Evolutionary conservation across 2,113 vertebrate species (phyloP).

Genomic region (Mobula hypostoma): DNA sequence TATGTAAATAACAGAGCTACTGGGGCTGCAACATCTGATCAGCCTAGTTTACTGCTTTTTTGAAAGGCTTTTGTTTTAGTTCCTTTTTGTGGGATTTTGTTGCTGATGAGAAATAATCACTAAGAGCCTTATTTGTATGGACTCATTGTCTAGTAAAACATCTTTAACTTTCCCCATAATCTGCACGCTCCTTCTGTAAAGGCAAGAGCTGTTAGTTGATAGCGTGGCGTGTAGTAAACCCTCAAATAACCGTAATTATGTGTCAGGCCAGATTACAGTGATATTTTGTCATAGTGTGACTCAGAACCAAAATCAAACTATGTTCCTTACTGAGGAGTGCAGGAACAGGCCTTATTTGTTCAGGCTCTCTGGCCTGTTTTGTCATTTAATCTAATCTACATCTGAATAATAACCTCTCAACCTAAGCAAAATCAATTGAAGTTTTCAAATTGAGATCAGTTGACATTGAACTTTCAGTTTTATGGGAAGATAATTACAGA

Average conservation of each 20-base stretch:
- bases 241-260: background rate
- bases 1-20: conserved; percentile 5
- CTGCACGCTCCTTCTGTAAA: background rate
- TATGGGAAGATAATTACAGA: background rate
- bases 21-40: background rate
- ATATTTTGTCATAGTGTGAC: background rate
- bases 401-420: background rate
- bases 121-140: background rate
- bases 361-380: background rate
- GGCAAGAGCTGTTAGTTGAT: background rate
- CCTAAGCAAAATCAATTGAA: background rate
- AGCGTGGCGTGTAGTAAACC: background rate
- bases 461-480: background rate
- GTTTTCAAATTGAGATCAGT: background rate
- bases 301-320: background rate
- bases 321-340: background rate
- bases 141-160: background rate
- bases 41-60: background rate
- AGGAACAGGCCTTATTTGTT: background rate
- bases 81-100: background rate
- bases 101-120: background rate
- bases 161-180: background rate
- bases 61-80: background rate
- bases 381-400: background rate
- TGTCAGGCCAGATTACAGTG: background rate